Base-by-base conservation (phyloP, 2,888 invertebrate species). In the Apotomis turbidana region DNA sequence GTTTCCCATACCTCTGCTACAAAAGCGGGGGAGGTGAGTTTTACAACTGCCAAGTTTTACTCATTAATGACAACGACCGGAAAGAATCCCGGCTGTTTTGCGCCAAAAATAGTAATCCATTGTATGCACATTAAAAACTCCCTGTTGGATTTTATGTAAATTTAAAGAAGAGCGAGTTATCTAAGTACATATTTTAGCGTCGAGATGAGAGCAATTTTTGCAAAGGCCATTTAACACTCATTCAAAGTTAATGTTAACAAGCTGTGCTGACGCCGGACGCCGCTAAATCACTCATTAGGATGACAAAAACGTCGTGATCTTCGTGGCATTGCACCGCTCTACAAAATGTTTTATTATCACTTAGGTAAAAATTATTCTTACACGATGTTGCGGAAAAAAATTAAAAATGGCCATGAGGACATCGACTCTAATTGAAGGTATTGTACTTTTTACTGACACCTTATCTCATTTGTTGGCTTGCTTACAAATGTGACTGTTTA, bases 1-100 rank as follows among this genome's bases (percentile, higher is more conserved):
- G 98, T 81, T 98, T 98, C 91, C 98, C 98, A 51, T 98, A 98
- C 90, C 95, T 98, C 81, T 97, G 97, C 90, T 97, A 97, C 90
- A 97, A 97, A 93, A 97, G 97, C 86, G 97, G 97, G 78, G 97
- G 97, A 94, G 97, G 97, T 97, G 86, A 94, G 85, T 76, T 41
- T 49, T 55, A n/a, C 27, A 38, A 68, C 12, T 54, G 49, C 38
- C 38, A 51, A 58, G 36, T 60, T 27, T 57, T 68, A 12, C 60
- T 52, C 41, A 38, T 52, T 57, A 51, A n/a, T 46, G n/a, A 68
- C 36, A 38, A 36, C 4, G 27, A 64, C 54, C 64, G 1, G n/a
- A 64, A 15, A 54, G 6, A 27, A 63, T 54, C 38, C n/a, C 5
- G 3, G 12, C 27, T 57, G 10, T 55, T 36, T 58, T 58, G 2